Evolutionary conservation across 2,113 vertebrate species (phyloP), one percentile per base, ranked within the genome.

Genomic region (Podilymbus podiceps): DNA sequence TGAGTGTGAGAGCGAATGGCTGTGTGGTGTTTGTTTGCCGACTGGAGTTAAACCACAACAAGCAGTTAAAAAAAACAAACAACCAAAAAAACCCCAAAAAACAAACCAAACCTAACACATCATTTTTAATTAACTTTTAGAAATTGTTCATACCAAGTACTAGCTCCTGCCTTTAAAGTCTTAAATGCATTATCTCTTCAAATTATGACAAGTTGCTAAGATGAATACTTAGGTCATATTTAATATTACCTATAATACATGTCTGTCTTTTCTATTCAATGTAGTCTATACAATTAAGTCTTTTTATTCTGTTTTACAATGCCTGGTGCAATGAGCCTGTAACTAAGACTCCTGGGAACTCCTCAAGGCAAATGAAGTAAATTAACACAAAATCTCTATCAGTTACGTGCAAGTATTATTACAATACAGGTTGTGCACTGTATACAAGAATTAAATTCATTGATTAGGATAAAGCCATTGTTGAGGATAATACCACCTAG

Each of bases 341-440:
- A 86, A 94, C 90, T 50, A 85, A 73, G 85, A 53, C 69, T 89
- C 69, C 62, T 75, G 66, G 69, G 81, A 96, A 74, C 33, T 74
- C 35, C 64, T 82, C 77, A 89, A 87, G 40, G 84, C 31, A 88
- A 95, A 93, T 64, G 40, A 91, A 79, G 62, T 82, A 85, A 90
- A 92, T 31, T 86, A 89, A 86, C 55, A 93, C 38, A 87, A 86
- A 96, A 85, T 38, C 62, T 85, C 52, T 55, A 71, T 42, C 47
- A 47, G 76, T 78, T 87, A 84, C 2, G 2, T 66, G 27, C 30
- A 68, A 91, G 64, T 50, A 63, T 52, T 84, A 71, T 28, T 68
- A 62, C 31, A 72, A 79, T 30, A 46, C 33, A 89, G 77, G 58
- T 60, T 79, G 79, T 0, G 3, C 44, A 63, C 30, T 40, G 44